These are phyloP conservation scores for Rhyacophila evoluta DNA, from an alignment of 2,888 invertebrate species.

Conservation along the genomic window DNA sequence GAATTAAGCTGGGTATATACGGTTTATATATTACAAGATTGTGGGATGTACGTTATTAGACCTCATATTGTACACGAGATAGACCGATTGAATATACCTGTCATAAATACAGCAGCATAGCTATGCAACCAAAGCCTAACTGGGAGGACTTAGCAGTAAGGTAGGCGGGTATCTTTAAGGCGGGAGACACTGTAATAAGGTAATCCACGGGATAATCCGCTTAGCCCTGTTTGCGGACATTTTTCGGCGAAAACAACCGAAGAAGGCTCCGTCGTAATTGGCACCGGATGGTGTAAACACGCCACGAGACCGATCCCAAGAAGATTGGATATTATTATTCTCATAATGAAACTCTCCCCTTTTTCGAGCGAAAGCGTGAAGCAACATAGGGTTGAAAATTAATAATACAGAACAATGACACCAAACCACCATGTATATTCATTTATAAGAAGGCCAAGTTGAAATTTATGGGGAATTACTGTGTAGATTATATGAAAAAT, in stretches of 20 bases:
- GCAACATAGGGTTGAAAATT: constrained; percentile 3
- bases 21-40: too few species aligned
- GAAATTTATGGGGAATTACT: too few species aligned
- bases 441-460: too few species aligned
- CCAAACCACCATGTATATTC: too few species aligned
- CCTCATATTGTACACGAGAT: too few species aligned
- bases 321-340: not conserved
- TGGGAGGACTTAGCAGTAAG: not conserved
- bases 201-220: constrained; percentile 42
- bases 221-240: constrained; percentile 40
- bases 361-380: not conserved
- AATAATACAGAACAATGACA: not conserved
- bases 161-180: not conserved
- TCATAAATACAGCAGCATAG: too few species aligned
- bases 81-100: too few species aligned
- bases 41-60: too few species aligned
- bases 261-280: constrained; percentile 30
- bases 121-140: not conserved
- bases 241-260: constrained; percentile 39
- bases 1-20: too few species aligned
- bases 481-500: too few species aligned
- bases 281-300: not conserved
- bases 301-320: not conserved
- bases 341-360: constrained; percentile 8
- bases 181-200: constrained; percentile 33